Evolutionary conservation across 2,888 invertebrate species (phyloP).

Genomic region (Bugula neritina): DNA sequence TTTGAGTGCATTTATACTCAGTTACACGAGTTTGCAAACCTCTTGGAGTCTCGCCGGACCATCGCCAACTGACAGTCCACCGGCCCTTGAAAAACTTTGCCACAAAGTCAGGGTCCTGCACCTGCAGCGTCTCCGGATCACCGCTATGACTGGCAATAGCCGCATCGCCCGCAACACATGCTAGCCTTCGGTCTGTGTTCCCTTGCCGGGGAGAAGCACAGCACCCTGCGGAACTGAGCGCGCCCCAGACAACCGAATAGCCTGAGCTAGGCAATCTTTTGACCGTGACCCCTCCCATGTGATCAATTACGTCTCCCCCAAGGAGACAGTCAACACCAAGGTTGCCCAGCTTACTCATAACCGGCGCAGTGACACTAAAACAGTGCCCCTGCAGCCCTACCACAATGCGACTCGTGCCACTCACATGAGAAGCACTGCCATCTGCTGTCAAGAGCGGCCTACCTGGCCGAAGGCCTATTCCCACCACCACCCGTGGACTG

Average conservation of each 20-base stretch:
- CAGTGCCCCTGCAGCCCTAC: conserved; percentile 3
- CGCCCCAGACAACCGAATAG: not conserved
- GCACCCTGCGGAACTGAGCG: not conserved
- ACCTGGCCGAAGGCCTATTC: not conserved
- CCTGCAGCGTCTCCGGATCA: not conserved
- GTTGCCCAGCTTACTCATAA: too few relatives aligned
- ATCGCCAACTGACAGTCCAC: conserved; percentile 16
- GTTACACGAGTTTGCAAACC: not conserved
- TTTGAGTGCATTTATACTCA: not conserved
- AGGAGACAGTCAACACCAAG: too few relatives aligned
- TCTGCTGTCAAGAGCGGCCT: not conserved
- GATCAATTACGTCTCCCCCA: not conserved
- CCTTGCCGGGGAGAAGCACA: not conserved
- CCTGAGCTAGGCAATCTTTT: not conserved
- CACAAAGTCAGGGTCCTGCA: not conserved
- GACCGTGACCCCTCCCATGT: not conserved
- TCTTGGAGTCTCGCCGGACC: not conserved
- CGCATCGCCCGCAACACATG: not conserved
- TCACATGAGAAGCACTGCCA: too few relatives aligned
- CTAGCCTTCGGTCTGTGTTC: not conserved
- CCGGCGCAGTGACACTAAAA: not conserved
- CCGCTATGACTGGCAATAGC: not conserved
- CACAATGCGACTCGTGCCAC: not conserved
- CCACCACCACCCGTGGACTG: not conserved
- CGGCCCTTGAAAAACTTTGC: not conserved